Evolutionary conservation across 2,888 invertebrate genomes (phyloP).

Genomic region (Ornithoptera alexandrae): DNA sequence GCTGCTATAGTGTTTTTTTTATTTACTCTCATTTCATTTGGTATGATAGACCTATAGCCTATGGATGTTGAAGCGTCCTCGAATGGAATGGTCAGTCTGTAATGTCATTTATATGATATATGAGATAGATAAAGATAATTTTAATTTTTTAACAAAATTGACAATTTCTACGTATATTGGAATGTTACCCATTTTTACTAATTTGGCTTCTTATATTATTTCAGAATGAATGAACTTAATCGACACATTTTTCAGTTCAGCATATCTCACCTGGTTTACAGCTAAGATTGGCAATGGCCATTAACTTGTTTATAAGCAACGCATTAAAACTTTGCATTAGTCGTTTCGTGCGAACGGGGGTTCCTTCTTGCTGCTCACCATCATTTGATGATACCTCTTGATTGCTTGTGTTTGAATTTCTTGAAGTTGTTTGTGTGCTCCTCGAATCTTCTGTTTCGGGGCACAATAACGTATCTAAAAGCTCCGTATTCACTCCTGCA

Average conservation of each 20-base stretch:
- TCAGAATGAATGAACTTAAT: too few species aligned
- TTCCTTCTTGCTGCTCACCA: slow-evolving; percentile 43
- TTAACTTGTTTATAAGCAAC: slow-evolving; percentile 88
- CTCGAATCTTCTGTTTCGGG: slow-evolving; percentile 70
- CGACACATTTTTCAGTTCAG: neutral
- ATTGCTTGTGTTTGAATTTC: slow-evolving; percentile 31
- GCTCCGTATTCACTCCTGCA: slow-evolving; percentile 89
- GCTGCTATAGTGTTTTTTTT: neutral
- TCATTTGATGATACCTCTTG: slow-evolving; percentile 38
- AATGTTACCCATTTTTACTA: too few species aligned
- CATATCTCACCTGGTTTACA: slow-evolving; percentile 89
- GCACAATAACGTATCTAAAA: slow-evolving; percentile 88
- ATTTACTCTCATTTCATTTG: too few species aligned
- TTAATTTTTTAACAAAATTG: too few species aligned
- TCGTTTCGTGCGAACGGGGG: slow-evolving; percentile 48
- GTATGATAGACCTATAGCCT: too few species aligned
- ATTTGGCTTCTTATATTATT: too few species aligned
- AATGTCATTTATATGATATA: too few species aligned
- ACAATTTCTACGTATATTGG: too few species aligned
- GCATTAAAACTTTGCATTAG: slow-evolving; percentile 87
- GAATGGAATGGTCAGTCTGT: too few species aligned
- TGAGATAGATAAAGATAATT: too few species aligned
- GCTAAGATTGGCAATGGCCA: slow-evolving; percentile 89
- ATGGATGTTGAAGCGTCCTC: too few species aligned
- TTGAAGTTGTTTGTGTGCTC: slow-evolving; percentile 29